phyloP scores from a whole-genome alignment of 2,888 invertebrate species.

The Dione juno region DNA sequence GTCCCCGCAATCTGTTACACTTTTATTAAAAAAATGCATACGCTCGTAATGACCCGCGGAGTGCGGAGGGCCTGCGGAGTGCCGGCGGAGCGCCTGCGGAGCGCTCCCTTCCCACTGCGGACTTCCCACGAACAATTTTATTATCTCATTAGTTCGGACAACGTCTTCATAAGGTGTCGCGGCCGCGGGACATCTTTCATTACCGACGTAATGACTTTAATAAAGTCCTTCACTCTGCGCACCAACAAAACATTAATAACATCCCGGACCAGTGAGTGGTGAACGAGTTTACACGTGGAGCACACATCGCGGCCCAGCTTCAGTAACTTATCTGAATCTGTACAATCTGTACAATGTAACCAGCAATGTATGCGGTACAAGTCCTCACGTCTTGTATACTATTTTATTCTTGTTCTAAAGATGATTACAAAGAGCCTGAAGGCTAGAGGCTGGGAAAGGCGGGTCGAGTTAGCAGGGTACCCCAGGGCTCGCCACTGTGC shows the following conservation, averaged over 20 bases:
- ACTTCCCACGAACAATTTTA: constrained; percentile 70
- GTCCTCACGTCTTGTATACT: not conserved
- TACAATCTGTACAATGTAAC: constrained; percentile 9
- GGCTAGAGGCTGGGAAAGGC: constrained; percentile 52
- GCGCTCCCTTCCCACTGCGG: constrained; percentile 28
- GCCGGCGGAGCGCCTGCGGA: not conserved
- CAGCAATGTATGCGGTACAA: constrained; percentile 50
- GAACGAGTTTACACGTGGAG: not conserved
- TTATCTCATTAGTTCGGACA: constrained; percentile 77
- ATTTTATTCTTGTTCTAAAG: constrained; percentile 23
- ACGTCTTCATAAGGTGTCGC: constrained; percentile 78
- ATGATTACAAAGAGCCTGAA: constrained; percentile 63
- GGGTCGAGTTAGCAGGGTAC: constrained; percentile 52
- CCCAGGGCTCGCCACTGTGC: constrained; percentile 69
- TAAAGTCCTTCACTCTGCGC: constrained; percentile 65
- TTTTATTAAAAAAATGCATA: constrained; percentile 41
- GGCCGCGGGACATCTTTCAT: constrained; percentile 75
- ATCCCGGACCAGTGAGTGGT: not conserved
- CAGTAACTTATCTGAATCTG: constrained; percentile 2
- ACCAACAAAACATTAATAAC: constrained; percentile 43
- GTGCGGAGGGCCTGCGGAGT: too few relatives aligned
- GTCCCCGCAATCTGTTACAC: constrained; percentile 41
- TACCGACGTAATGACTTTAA: constrained; percentile 71
- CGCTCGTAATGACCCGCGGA: constrained; percentile 45
- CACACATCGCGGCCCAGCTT: constrained; percentile 51